phyloP scores from a whole-genome alignment of 2,113 vertebrate genomes.

The Thamnophis sirtalis region DNA sequence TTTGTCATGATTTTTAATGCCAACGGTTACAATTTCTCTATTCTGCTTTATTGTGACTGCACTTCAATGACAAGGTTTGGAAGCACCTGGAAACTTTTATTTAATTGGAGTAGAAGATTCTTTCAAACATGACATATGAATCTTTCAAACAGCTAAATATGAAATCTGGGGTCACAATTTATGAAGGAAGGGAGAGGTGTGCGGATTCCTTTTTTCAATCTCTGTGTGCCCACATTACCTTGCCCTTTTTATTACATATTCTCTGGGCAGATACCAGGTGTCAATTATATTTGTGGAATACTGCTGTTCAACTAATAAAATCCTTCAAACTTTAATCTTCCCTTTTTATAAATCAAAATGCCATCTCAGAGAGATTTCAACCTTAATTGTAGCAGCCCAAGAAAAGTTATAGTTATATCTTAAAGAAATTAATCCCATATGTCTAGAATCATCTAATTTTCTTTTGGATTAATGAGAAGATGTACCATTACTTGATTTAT shows the following conservation, averaged over 20 bases:
- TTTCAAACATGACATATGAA: not conserved
- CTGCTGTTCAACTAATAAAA: constrained; percentile 43
- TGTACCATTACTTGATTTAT: not conserved
- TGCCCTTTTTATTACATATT: constrained; percentile 30
- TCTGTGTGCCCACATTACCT: not conserved
- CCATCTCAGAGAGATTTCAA: constrained; percentile 28
- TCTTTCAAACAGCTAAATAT: constrained; percentile 4
- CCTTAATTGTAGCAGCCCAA: constrained; percentile 33
- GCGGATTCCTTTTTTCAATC: constrained; percentile 4
- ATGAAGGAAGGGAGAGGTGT: not conserved
- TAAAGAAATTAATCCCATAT: not conserved
- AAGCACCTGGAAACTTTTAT: not conserved
- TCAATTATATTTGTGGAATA: constrained; percentile 43
- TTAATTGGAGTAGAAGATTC: not conserved
- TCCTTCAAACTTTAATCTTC: constrained; percentile 29
- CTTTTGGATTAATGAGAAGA: not conserved
- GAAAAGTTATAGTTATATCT: constrained; percentile 13
- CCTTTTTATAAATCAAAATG: constrained; percentile 38
- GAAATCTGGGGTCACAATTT: not conserved
- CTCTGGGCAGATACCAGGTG: constrained; percentile 19
- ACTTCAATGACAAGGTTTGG: not conserved
- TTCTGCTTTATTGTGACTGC: not conserved
- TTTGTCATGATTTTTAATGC: not conserved
- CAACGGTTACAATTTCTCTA: not conserved
- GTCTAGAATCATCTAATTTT: not conserved